These are phyloP conservation scores for Hypsopygia costalis DNA, from an alignment of 2,888 invertebrate genomes.

Conservation along the genomic window DNA sequence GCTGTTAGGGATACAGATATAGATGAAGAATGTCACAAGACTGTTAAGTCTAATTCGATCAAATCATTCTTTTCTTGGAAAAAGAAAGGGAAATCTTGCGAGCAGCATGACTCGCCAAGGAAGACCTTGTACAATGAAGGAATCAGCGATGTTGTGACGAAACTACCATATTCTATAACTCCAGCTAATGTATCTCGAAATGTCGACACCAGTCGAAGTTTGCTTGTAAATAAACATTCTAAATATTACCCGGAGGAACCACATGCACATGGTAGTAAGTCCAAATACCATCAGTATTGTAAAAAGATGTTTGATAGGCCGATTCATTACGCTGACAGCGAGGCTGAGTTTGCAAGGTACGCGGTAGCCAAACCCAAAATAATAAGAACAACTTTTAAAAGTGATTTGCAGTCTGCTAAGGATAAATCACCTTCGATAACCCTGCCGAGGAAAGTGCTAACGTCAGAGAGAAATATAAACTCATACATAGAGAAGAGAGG, in stretches of 20 bases:
- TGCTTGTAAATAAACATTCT: too few species aligned
- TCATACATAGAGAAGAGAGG: slow-evolving; percentile 20
- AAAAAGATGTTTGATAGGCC: slow-evolving; percentile 17
- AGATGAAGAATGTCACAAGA: slow-evolving; percentile 14
- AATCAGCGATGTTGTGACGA: slow-evolving; percentile 37
- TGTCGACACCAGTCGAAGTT: too few species aligned
- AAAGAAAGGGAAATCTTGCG: too few species aligned
- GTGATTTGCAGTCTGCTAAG: slow-evolving; percentile 11
- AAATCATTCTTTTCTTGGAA: too few species aligned
- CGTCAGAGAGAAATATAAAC: slow-evolving; percentile 39
- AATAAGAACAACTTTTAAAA: slow-evolving; percentile 11
- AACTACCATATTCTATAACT: slow-evolving; percentile 10
- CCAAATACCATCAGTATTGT: slow-evolving; percentile 49
- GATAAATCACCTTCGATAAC: slow-evolving; percentile 15
- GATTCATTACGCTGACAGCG: slow-evolving; percentile 17
- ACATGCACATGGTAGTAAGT: slow-evolving; percentile 34
- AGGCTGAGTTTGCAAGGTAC: slow-evolving; percentile 21
- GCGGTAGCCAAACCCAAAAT: slow-evolving; percentile 17
- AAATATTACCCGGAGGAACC: slow-evolving; percentile 23
- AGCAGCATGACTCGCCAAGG: slow-evolving; percentile 18
- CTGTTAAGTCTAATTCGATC: slow-evolving; percentile 9
- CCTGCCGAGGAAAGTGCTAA: slow-evolving; percentile 40
- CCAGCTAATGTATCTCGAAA: background rate
- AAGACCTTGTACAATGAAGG: slow-evolving; percentile 57
- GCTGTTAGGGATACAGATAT: slow-evolving; percentile 25